These are phyloP conservation scores for Nudaria mundana DNA, from an alignment of 2,888 invertebrate species.

Conservation along the genomic window DNA sequence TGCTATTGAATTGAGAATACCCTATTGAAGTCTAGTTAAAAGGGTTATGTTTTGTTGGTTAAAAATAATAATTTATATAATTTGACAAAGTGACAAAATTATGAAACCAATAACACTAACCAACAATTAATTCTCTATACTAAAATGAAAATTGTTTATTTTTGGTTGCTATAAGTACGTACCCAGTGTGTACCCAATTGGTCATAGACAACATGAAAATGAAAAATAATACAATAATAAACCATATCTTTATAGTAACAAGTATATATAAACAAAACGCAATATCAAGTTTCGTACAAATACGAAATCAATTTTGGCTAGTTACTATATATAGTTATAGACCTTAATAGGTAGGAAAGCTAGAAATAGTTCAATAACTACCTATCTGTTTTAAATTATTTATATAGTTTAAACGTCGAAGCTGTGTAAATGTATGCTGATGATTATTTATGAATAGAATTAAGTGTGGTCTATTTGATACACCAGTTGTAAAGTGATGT, in stretches of 20 bases:
- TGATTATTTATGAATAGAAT: slow-evolving; percentile 70
- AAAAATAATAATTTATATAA: no score
- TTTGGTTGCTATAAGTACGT: no score
- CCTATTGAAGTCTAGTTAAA: no score
- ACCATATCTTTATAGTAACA: background rate
- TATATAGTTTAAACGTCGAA: slow-evolving; percentile 40
- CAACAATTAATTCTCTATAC: no score
- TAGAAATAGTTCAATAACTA: slow-evolving; percentile 28
- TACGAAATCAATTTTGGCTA: slow-evolving; percentile 19
- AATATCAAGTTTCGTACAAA: slow-evolving; percentile 26
- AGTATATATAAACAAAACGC: slow-evolving; percentile 3
- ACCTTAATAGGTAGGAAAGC: slow-evolving; percentile 36
- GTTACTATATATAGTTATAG: slow-evolving; percentile 8
- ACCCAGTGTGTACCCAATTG: slow-evolving; percentile 7
- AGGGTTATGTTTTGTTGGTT: no score
- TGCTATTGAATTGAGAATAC: no score
- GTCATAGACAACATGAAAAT: no score
- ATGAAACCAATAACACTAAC: no score
- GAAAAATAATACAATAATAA: no score
- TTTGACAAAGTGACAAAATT: no score
- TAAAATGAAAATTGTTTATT: no score
- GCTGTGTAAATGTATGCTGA: slow-evolving; percentile 67
- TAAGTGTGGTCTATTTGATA: slow-evolving; percentile 56
- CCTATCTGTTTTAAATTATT: slow-evolving; percentile 22
- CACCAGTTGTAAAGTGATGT: slow-evolving; percentile 40